Base-by-base conservation (phyloP, 2,888 invertebrate species). In the Acanthopleura granulata region DNA sequence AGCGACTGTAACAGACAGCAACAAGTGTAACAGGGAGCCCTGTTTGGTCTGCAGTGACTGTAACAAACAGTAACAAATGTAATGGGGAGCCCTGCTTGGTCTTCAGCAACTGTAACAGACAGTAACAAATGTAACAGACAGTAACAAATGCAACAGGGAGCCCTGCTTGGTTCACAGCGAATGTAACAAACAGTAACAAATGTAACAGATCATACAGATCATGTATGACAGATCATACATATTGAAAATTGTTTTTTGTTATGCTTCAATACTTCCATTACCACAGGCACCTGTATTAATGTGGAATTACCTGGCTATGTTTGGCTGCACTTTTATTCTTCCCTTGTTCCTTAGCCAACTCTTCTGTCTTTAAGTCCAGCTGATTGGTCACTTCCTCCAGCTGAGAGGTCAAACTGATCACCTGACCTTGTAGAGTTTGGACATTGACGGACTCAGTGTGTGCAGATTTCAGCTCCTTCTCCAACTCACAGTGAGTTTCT, bases 1-100 rank as follows among this genome's bases (percentile, higher is more conserved):
- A 57, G 12, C 22, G 12, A 57, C 3, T 57, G 12, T 6, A 57
- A 57, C 22, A 57, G 18, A 51, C n/a, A 40, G 40, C 9, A 40
- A 40, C 4, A 40, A 40, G 9, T 40, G 40, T 6, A 40, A 40
- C 9, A 40, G 4, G 9, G 40, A 9, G 40, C 40, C 86, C 72
- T 89, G 89, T 74, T 89, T 89, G 0, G 85, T 81, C 76, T 89
- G 87, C 14, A 89, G 77, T 51, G 85, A 84, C 89, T 89, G 81
- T 22, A 76, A 69, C 61, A 29, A 25, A 66, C 1, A n/a, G 57
- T 75, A 40, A n/a, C n/a, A 69, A n/a, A 40, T 40, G 40, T 6
- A 40, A 40, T 40, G 9, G 4, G 9, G 40, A 9, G 40, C 40
- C 86, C 72, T 89, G 89, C 74, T 89, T 89, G 0, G 85, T 81